Evolutionary conservation across 2,113 vertebrate genomes (phyloP), one percentile per base, ranked within the genome.

Genomic region (Micronycteris hirsuta): DNA sequence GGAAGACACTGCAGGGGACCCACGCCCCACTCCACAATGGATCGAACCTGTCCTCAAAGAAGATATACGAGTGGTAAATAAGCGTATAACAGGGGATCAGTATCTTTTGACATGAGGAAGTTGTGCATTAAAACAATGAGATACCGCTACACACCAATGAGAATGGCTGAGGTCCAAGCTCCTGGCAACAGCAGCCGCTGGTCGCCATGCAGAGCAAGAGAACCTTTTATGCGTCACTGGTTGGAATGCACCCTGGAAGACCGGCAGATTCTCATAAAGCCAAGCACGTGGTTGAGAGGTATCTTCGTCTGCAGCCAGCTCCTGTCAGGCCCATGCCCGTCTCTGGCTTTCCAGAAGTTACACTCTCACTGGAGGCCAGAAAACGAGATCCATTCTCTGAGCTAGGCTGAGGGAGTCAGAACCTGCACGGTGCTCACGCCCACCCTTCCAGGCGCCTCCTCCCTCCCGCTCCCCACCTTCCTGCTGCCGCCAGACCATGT

Each of bases 341-440:
- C 7, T 5, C 74, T 58, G 16, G 17, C 71, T 83, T 36, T 56
- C 68, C 5, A 43, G 14, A 83, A 45, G 43, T 52, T 26, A 89
- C 3, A 33, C 28, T 68, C 3, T 43, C 61, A 38, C 10, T 8
- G 12, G 67, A 67, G 26, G 16, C 47, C 26, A 80, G 36, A 86
- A 38, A 92, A 4, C 61, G 41, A 26, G 14, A 38, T 54, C 61
- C 17, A 38, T 74, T 74, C 31, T 86, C 67, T 71, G 47, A 70
- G 4, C 1, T 11, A 73, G 74, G n/a, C 43, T 14, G 65, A 47
- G 22, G 43, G n/a, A 54, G 28, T 43, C 14, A 20, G 33, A 41
- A 67, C 7, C 3, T 15, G 20, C 0, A 16, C 0, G 5, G 12
- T 7, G 6, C 11, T 43, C 36, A 5, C 3, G 2, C 1, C 4